Percentiles rank a stretch among this genome's conserved stretches.
Evolutionary conservation across 1,140 invertebrate species (phyloP).

Genomic region (Teleopsis dalmanni): DNA sequence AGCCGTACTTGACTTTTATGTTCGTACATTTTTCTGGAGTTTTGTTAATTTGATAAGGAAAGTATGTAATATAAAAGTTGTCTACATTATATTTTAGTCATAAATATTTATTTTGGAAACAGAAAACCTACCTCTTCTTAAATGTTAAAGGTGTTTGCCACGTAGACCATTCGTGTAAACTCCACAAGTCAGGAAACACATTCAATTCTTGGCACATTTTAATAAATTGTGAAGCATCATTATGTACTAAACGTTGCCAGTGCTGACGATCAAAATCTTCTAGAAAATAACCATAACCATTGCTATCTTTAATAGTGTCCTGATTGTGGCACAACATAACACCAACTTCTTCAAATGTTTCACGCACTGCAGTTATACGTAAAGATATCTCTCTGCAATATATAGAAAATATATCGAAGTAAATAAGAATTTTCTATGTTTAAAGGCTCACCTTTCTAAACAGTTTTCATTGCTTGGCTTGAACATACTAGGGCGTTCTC

Average conservation of each 20-base stretch:
- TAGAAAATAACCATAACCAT: background rate
- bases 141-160: slow-evolving; percentile 68
- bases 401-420: background rate
- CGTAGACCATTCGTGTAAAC: slow-evolving; percentile 74
- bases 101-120: too few relatives aligned
- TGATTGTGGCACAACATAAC: slow-evolving; percentile 63
- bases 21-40: too few relatives aligned
- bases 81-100: background rate
- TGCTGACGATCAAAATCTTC: slow-evolving; percentile 27
- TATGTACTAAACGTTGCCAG: slow-evolving; percentile 48
- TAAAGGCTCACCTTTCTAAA: background rate
- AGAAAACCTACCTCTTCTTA: slow-evolving; percentile 40
- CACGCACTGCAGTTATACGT: slow-evolving; percentile 76
- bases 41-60: too few relatives aligned
- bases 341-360: slow-evolving; percentile 88
- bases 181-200: slow-evolving; percentile 75
- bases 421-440: background rate
- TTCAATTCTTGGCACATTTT: slow-evolving; percentile 61
- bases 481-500: background rate
- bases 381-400: slow-evolving; percentile 61
- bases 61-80: too few relatives aligned
- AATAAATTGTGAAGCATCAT: slow-evolving; percentile 63
- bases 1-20: too few relatives aligned
- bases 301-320: slow-evolving; percentile 7
- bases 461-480: background rate